Evolutionary conservation across 2,888 invertebrate species (phyloP).

Genomic region (Danaus chrysippus): DNA sequence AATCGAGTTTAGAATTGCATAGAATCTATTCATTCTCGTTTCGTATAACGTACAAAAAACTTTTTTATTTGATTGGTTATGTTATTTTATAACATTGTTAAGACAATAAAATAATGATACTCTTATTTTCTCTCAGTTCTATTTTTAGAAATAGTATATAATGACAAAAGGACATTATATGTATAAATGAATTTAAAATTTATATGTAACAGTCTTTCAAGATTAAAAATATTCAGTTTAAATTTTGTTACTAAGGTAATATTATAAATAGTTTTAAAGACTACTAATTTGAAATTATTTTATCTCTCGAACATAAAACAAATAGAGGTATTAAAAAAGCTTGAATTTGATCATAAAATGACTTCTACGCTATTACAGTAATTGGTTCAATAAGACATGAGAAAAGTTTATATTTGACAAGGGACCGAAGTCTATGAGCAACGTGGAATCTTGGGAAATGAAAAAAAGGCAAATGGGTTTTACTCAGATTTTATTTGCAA

Average conservation of each 20-base stretch:
- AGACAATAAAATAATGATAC: too few relatives aligned
- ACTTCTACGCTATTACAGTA: slow-evolving; percentile 57
- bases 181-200: too few relatives aligned
- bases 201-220: too few relatives aligned
- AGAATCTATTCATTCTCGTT: background rate
- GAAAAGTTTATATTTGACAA: slow-evolving; percentile 73
- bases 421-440: slow-evolving; percentile 65
- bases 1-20: slow-evolving; percentile 2
- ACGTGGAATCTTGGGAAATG: slow-evolving; percentile 58
- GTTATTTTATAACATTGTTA: too few relatives aligned
- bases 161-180: too few relatives aligned
- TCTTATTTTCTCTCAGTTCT: too few relatives aligned
- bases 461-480: slow-evolving; percentile 59
- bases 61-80: too few relatives aligned
- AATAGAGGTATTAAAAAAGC: slow-evolving; percentile 16
- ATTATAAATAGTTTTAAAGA: background rate
- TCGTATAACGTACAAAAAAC: too few relatives aligned
- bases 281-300: background rate
- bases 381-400: slow-evolving; percentile 72
- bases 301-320: background rate
- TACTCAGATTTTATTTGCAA: slow-evolving; percentile 54
- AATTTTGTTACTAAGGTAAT: background rate
- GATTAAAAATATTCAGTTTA: too few relatives aligned
- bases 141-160: too few relatives aligned
- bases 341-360: slow-evolving; percentile 47